Percentiles rank a stretch among this genome's conserved stretches.
Conservation (phyloP, 2,797 vertebrate species). For the Synanceia verrucosa region DNA sequence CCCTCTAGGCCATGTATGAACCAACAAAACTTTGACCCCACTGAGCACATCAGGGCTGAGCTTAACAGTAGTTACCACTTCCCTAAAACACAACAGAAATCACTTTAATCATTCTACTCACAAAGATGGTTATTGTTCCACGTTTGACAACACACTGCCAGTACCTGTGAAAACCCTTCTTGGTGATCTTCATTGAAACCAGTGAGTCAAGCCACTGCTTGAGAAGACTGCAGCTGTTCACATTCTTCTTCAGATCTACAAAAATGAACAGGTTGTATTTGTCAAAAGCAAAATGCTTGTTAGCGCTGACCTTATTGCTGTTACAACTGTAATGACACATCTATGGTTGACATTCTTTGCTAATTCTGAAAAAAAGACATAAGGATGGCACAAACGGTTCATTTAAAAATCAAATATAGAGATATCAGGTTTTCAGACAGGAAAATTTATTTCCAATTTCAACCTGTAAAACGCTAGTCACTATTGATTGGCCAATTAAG, state of each 20-base stretch:
- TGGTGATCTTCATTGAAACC: constrained; percentile 83
- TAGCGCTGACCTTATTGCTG: background rate
- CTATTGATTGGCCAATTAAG: background rate
- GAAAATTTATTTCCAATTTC: background rate
- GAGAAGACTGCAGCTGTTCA: constrained; percentile 67
- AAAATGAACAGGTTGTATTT: background rate
- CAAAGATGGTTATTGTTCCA: background rate
- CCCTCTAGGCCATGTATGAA: constrained; percentile 82
- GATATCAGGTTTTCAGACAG: background rate
- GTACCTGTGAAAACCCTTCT: constrained; percentile 94
- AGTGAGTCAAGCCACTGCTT: constrained; percentile 57
- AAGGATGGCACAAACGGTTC: background rate
- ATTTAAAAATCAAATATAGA: background rate
- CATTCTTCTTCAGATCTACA: constrained; percentile 64
- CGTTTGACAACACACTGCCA: background rate
- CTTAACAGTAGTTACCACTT: constrained; percentile 83
- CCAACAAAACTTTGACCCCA: constrained; percentile 78
- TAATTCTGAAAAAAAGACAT: background rate
- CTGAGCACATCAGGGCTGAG: constrained; percentile 63
- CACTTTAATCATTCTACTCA: background rate
- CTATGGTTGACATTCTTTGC: background rate
- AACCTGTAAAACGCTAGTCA: background rate
- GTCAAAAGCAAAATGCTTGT: background rate
- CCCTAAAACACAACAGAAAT: constrained; percentile 76
- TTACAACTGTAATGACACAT: background rate